phyloP scores from a whole-genome alignment of 2,797 vertebrate genomes.

The Fistularia commersonii region DNA sequence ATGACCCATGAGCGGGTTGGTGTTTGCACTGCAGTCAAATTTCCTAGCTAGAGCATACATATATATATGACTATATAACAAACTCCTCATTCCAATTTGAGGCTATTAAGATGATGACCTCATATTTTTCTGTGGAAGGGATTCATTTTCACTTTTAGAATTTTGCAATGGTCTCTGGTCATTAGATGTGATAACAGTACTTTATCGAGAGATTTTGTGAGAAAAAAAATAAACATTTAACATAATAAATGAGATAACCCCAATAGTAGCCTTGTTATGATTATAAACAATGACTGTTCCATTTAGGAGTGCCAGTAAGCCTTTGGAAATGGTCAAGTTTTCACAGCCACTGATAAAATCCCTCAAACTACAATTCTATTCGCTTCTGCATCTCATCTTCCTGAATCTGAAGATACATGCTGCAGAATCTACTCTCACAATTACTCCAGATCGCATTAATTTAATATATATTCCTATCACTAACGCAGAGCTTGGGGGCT shows the following conservation, averaged over 20 bases:
- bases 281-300: neutral
- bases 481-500: slow-evolving; percentile 13
- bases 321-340: neutral
- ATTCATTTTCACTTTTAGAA: no score
- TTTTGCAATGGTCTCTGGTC: no score
- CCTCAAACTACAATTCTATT: no score
- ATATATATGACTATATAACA: no score
- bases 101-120: neutral
- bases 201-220: no score
- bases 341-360: neutral
- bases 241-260: neutral
- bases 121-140: no score
- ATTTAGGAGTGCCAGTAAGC: neutral
- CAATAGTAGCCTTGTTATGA: neutral
- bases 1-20: no score
- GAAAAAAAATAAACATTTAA: neutral
- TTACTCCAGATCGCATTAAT: slow-evolving; percentile 16
- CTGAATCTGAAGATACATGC: neutral
- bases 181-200: no score
- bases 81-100: neutral
- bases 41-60: no score
- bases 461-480: slow-evolving; percentile 9
- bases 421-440: neutral
- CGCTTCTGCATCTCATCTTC: slow-evolving; percentile 4
- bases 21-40: no score